Evolutionary conservation across 2,888 invertebrate species (phyloP).

Genomic region (Trimorus sp.): DNA sequence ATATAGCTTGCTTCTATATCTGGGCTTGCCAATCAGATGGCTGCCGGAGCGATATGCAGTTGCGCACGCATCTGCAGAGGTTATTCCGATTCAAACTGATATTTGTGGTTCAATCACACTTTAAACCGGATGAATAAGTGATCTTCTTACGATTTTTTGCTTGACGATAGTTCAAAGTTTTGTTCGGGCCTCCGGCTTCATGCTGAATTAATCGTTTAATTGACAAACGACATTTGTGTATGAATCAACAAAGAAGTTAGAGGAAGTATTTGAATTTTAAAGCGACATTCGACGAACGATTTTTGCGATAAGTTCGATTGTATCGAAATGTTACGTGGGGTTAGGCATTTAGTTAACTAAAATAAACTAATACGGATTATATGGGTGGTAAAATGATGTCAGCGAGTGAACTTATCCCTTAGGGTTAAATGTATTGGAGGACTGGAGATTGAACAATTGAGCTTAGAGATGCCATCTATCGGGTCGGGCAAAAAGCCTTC

Average conservation of each 20-base stretch:
- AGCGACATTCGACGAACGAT: conserved; percentile 10
- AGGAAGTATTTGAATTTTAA: conserved; percentile 24
- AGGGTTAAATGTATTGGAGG: conserved; percentile 36
- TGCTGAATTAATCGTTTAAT: conserved; percentile 9
- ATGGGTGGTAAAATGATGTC: conserved; percentile 25
- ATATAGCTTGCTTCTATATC: too few species aligned
- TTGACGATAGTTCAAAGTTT: too few species aligned
- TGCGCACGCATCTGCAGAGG: conserved; percentile 54
- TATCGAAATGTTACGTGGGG: conserved; percentile 21
- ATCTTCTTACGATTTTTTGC: conserved; percentile 9
- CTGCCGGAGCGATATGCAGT: conserved; percentile 50
- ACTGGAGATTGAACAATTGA: conserved; percentile 41
- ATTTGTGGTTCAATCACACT: conserved; percentile 42
- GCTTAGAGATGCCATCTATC: conserved; percentile 38
- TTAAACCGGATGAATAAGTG: conserved; percentile 37
- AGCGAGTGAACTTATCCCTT: conserved; percentile 22
- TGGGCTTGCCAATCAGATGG: conserved; percentile 62
- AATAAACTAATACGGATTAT: conserved; percentile 37
- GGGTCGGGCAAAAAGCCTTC: conserved; percentile 28
- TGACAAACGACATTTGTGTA: conserved; percentile 17
- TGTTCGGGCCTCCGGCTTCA: too few species aligned
- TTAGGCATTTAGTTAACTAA: conserved; percentile 40
- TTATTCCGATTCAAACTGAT: conserved; percentile 53
- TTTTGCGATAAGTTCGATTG: conserved; percentile 28
- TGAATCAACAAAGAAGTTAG: too few species aligned